Base-by-base conservation (phyloP, 2,797 vertebrate genomes). In the Rhabdomys pumilio region DNA sequence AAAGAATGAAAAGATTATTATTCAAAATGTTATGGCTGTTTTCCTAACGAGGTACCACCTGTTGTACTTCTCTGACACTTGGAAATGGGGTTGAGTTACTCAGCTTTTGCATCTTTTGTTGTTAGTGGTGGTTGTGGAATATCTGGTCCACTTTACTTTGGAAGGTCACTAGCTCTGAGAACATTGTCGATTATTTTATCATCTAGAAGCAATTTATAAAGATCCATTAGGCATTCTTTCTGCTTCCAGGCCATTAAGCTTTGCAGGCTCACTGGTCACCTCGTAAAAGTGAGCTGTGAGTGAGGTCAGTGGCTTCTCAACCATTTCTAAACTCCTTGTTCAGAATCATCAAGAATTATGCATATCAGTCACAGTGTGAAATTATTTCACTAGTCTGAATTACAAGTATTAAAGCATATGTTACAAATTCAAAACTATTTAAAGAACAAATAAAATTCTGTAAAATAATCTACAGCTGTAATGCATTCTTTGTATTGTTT, bases 31-130 rank as follows among this genome's bases (percentile, higher is more conserved):
- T 65, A 77, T 38, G n/a, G 14, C 73, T 86, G 41, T 96, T 91
- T 91, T 81, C 29, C 85, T 96, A 81, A 89, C 44, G 4, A 67
- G 26, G 2, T 73, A 85, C 55, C 61, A 91, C 72, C 47, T 86
- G 75, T 19, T 20, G 6, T 38, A 53, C 34, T 80, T 93, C 4
- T 57, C 38, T 73, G 31, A 83, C 34, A 69, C 19, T 4, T 29
- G 57, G 55, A 77, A 91, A 57, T 77, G 6, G 38, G n/a, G 63
- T 67, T 81, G 72, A 89, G 86, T 81, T 93, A 59, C 89, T 85
- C 89, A 94, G 61, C 34, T 63, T 91, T 14, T 12, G 12, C 14
- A 55, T 87, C 50, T 79, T 90, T 57, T 57, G 1, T 76, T 88
- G 59, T 76, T 65, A 86, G 22, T 63, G 24, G 17, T 67, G 17